These are phyloP conservation scores for Tadarida brasiliensis DNA, from an alignment of 2,797 vertebrate species.

Conservation along the genomic window DNA sequence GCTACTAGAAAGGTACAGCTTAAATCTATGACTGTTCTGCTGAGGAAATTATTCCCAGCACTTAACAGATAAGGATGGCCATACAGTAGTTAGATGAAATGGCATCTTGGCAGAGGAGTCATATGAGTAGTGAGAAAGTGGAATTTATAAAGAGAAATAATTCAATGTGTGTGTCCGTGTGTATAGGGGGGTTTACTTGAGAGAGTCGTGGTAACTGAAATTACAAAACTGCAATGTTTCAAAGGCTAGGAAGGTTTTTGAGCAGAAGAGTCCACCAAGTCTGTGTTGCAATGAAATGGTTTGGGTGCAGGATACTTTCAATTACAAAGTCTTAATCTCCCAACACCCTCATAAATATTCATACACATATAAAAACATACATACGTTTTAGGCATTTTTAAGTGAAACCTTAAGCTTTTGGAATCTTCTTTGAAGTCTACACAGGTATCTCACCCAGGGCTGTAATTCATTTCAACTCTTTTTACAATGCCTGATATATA, in stretches of 20 bases:
- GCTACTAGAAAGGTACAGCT: not conserved
- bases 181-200: too few species aligned
- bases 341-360: not conserved
- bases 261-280: not conserved
- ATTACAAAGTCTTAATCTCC: not conserved
- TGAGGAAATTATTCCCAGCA: not conserved
- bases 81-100: not conserved
- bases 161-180: too few species aligned
- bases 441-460: not conserved
- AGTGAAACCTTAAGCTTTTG: not conserved
- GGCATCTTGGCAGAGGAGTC: too few species aligned
- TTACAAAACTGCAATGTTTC: not conserved
- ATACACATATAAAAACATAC: not conserved
- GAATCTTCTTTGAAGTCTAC: not conserved
- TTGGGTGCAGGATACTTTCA: not conserved
- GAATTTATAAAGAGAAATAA: not conserved
- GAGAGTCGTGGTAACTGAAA: not conserved
- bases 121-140: not conserved
- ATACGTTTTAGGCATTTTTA: not conserved
- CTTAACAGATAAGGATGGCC: not conserved
- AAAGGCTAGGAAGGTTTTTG: not conserved
- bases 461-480: not conserved
- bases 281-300: not conserved
- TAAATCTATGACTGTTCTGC: not conserved
- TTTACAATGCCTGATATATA: not conserved